Base-by-base conservation (phyloP, 64 coral and sea anemone genomes). In the Dendronephthya gigantea region DNA sequence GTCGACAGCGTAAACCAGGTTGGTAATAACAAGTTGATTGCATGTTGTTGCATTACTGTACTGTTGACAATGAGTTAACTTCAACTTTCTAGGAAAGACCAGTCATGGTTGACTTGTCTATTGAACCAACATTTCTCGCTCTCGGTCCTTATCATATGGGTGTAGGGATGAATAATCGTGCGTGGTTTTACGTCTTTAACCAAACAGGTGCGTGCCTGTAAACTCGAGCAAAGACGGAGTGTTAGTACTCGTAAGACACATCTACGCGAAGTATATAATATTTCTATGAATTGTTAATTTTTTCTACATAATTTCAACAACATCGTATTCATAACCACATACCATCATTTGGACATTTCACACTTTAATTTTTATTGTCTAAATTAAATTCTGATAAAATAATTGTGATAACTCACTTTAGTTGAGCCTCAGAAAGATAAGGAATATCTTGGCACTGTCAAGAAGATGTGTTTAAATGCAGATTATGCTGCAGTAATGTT, bases 401-500 rank as follows among this genome's bases (percentile, higher is more conserved):
- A 22, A 13, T 81, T 10, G 34, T 81, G 12, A 22, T 39, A 29
- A 34, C 37, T 8, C 22, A 15, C 34, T 79, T 79, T 79, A 79
- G 72, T 89, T 36, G 94, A 97, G 40, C 91, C 93, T 68, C 33
- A 93, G 7, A 97, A 97, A 50, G 94, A 97, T 66, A 88, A 92
- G 1, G 94, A 97, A 30, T 97, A 97, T 70, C 89, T 97, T 5
- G 91, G 94, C 32, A 97, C 94, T 40, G 88, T 97, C 15, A 93
- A 36, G 9, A 87, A 40, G 14, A 93, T 97, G 87, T 82, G 86
- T 59, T 87, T 97, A 4, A 97, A 97, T 10, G 89, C 91, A 50
- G 94, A 97, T 50, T 97, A 97, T 83, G 94, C 91, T 30, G 94
- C 94, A 25, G 94, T 97, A 16, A 31, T 97, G 68, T 97, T 97